Base-by-base conservation (phyloP, 2,113 vertebrate genomes). In the Cepphus grylle region DNA sequence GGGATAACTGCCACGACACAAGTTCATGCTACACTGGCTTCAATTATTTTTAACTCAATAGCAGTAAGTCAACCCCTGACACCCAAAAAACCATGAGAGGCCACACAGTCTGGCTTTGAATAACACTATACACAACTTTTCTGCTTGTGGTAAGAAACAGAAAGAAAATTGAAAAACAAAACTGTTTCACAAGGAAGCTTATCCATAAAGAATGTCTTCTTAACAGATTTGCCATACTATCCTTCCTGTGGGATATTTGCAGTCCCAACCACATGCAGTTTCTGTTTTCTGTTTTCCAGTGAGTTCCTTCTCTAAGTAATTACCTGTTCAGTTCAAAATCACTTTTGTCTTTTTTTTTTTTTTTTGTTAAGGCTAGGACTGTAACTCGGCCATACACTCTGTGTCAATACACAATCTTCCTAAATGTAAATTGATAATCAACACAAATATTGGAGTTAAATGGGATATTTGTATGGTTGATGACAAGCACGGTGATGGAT, bases 201-300 rank as follows among this genome's bases (percentile, higher is more conserved):
- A 58, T 8, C 7, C 0, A 0, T 30, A 59, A 34, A 15, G 63
- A 36, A 56, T 45, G n/a, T 9, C 15, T 36, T 76, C 15, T 50
- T 73, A 63, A 69, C 6, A 59, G 6, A 55, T 9, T 9, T 73
- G 25, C 17, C 11, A 23, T 27, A 40, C 2, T 30, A 32, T 40
- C 13, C 6, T 45, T 73, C 29, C 36, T 50, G 14, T 53, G 27
- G 32, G 6, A 45, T 23, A 69, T 45, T 34, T 91, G 15, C 15
- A 49, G 34, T 20, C 7, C 38, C 36, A 84, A 11, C 9, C 3
- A 59, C 38, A 55, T 2, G 0, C 6, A 49, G 12, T 49, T 84
- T 90, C 43, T n/a, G 2, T 2, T 59, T 69, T 65, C 21, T 38
- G 11, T 38, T 87, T 76, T 52, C 43, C 34, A 72, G 19, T 52